Conservation (phyloP, 1,140 invertebrate species). For the Drosophila sulfurigaster region DNA sequence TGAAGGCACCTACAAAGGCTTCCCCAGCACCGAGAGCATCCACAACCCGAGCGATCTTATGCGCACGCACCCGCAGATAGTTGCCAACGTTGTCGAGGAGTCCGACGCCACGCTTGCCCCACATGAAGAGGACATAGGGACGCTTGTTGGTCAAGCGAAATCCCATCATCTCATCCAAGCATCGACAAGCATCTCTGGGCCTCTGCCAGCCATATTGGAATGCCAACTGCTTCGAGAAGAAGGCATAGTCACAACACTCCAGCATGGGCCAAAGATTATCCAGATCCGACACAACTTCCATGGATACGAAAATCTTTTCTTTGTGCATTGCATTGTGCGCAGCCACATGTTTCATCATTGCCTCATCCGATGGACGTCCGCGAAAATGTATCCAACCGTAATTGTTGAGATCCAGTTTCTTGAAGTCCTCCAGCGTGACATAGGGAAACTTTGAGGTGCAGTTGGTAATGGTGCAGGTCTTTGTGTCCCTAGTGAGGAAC, state of each 20-base stretch:
- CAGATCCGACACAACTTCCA: constrained; percentile 88
- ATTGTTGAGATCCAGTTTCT: constrained; percentile 84
- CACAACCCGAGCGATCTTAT: constrained; percentile 85
- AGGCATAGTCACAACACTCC: constrained; percentile 86
- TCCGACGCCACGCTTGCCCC: constrained; percentile 88
- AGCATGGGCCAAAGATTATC: constrained; percentile 70
- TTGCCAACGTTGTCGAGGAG: constrained; percentile 85
- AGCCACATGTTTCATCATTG: constrained; percentile 87
- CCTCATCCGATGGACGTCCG: constrained; percentile 86
- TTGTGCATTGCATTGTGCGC: constrained; percentile 83
- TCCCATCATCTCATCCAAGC: constrained; percentile 23
- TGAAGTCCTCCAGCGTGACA: constrained; percentile 87
- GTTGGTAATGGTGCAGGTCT: constrained; percentile 88
- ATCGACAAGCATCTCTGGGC: constrained; percentile 23
- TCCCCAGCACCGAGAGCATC: constrained; percentile 90
- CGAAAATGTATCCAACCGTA: constrained; percentile 91
- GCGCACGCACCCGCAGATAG: constrained; percentile 85
- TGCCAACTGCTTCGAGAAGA: constrained; percentile 86
- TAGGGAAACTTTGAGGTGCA: constrained; percentile 87
- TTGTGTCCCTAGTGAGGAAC: constrained; percentile 86
- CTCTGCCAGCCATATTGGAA: constrained; percentile 26
- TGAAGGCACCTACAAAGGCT: constrained; percentile 87
- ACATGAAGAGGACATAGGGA: constrained; percentile 87
- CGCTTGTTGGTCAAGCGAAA: constrained; percentile 37
- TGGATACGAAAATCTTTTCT: constrained; percentile 86